Base-by-base conservation (phyloP, 2,113 vertebrate genomes). In the Grammomys dolichurus region DNA sequence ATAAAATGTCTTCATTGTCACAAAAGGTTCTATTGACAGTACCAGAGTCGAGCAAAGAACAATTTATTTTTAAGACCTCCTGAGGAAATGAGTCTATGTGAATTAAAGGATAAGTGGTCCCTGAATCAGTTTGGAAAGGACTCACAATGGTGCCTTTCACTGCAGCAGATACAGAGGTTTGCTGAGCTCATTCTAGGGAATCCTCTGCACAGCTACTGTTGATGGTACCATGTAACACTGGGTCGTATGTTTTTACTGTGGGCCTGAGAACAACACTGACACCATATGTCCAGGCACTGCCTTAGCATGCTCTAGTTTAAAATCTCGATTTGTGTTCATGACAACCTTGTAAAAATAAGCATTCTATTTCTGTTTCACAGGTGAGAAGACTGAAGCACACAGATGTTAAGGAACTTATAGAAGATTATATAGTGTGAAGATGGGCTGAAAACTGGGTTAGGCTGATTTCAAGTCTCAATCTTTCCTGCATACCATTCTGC, bases 311-410 rank as follows among this genome's bases (percentile, higher is more conserved):
- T 56, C 40, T 76, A 95, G 56, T 91, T 91, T 84, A 91, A 91
- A 96, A 76, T 81, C 24, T 93, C 63, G 69, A 76, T 96, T 94
- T 95, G 43, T 94, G 54, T 67, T 94, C 86, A 73, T 72, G 80
- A 56, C n/a, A 90, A 36, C 36, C 54, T 84, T 92, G 20, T 82
- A 84, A 87, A 90, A 94, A 84, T 72, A 94, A 95, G 77, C 56
- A 85, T 80, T 90, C 63, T 88, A 94, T 92, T 69, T 43, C 87
- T 88, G 63, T 78, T 95, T 90, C 92, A 84, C 22, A 96, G 26
- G 95, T 95, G 96, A 95, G 81, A 95, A 90, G 82, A 87, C 89
- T 92, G 40, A 95, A 87, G 60, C 60, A 63, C 58, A 89, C n/a
- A 95, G 81, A 93, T 51, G 70, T 94, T 94, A 89, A 92, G 70